Evolutionary conservation across 1,140 invertebrate genomes (phyloP).

Genomic region (Pogonognathellus flavescens): DNA sequence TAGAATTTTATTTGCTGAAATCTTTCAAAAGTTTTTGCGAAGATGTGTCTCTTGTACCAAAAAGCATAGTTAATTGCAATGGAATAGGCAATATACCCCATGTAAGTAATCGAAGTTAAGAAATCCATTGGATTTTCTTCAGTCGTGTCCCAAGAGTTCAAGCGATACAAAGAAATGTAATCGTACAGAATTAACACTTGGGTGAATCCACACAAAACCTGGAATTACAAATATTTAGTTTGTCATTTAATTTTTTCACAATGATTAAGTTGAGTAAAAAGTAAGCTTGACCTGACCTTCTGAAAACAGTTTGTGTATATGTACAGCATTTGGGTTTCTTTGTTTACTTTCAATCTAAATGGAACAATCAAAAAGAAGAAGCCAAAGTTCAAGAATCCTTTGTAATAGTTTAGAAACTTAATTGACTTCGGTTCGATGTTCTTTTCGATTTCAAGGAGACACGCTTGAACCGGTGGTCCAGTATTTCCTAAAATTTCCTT

Average conservation of each 20-base stretch:
- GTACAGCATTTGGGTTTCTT: not conserved
- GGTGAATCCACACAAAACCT: constrained; percentile 52
- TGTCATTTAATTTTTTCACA: constrained; percentile 11
- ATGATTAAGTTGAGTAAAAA: constrained; percentile 1
- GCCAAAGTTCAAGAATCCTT: constrained; percentile 54
- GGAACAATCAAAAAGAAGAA: constrained; percentile 56
- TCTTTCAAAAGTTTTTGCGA: constrained; percentile 21
- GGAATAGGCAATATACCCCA: constrained; percentile 52
- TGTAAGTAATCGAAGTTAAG: constrained; percentile 21
- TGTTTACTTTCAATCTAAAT: constrained; percentile 36
- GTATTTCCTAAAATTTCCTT: not conserved
- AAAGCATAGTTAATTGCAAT: constrained; percentile 51
- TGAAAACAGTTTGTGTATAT: constrained; percentile 17
- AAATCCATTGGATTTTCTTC: constrained; percentile 48
- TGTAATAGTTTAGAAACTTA: constrained; percentile 56
- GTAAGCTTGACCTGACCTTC: constrained; percentile 12
- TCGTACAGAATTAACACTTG: constrained; percentile 53
- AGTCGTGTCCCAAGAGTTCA: not conserved
- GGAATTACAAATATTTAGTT: not conserved
- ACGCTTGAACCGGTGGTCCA: not conserved
- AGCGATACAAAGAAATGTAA: constrained; percentile 32
- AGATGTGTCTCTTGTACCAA: constrained; percentile 53
- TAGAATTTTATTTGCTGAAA: constrained; percentile 59
- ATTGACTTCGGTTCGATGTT: constrained; percentile 22
- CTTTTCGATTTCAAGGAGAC: not conserved